Percentiles rank a stretch among this genome's conserved stretches.
Conservation (phyloP, 2,888 invertebrate genomes). For the Phortica okadai region DNA sequence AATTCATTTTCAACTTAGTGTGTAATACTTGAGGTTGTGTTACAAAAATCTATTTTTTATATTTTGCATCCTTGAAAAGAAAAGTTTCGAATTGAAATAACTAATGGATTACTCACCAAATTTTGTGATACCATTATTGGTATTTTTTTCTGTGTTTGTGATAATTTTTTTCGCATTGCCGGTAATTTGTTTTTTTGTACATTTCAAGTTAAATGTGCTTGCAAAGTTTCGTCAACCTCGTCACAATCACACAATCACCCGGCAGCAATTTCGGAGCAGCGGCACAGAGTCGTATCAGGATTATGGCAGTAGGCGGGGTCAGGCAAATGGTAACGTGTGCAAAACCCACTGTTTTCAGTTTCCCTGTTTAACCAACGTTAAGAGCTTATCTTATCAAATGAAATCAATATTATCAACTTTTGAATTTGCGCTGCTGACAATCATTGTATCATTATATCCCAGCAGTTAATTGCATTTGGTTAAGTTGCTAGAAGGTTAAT, state of each 20-base stretch:
- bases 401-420: not conserved
- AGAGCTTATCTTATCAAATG: conserved; percentile 12
- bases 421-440: not conserved
- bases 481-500: not conserved
- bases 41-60: not conserved
- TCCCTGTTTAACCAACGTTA: conserved; percentile 12
- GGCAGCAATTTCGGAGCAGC: not conserved
- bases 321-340: conserved; percentile 60
- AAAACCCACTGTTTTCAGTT: conserved; percentile 37
- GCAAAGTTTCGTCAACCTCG: conserved; percentile 47
- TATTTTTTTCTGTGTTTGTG: conserved; percentile 52
- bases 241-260: not conserved
- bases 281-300: not conserved
- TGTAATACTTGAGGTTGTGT: not conserved
- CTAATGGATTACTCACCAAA: not conserved
- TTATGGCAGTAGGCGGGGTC: not conserved
- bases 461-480: conserved; percentile 4
- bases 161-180: conserved; percentile 55
- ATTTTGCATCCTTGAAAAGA: not conserved
- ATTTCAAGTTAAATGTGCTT: conserved; percentile 56
- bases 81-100: not conserved
- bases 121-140: not conserved
- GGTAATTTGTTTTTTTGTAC: conserved; percentile 61
- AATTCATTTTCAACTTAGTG: not conserved
- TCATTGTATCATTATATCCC: not conserved